Base-by-base conservation (phyloP, 2,888 invertebrate species). In the Podotricha telesiphe region DNA sequence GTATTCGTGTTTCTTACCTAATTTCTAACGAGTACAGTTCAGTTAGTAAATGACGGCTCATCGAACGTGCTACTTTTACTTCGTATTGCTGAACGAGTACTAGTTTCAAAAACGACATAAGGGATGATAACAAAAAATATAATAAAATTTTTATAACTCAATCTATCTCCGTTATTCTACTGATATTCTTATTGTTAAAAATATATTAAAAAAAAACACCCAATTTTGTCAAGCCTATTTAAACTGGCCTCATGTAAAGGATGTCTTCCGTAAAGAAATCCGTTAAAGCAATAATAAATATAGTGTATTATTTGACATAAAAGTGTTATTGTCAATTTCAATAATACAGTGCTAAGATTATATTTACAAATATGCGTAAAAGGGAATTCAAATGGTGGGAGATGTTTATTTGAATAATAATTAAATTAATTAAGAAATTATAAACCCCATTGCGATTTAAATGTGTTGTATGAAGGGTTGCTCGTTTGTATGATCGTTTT, bases 181-280 rank as follows among this genome's bases (percentile, higher is more conserved):
- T 3, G 1, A 58, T 20, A 17, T 61, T 48, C 34, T 13, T 28
- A 17, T 22, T 6, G 28, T 28, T 2, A 28, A 28, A 28, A 28
- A 28, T 28, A 28, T 28, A 28, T 28, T 28, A 13, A 20, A n/a
- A 17, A n/a, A 8, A 22, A 1, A 6, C 17, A 10, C 28, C 13
- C n/a, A 47, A 47, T n/a, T n/a, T n/a, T n/a, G n/a, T 37, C 6
- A 55, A 45, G 67, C 70, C 51, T 58, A 64, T 50, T 19, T n/a
- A 37, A 61, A 58, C 69, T 68, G 76, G 73, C 76, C 74, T 74
- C 62, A 65, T 66, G 64, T 64, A 63, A 74, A 66, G 58, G 75
- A 83, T 77, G 90, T 91, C 91, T 91, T 91, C 90, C 91, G 84
- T 77, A 73, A 78, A 79, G 83, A 81, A 86, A 86, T 78, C 85